These are phyloP conservation scores for Eumacrocentrus americanus DNA, from an alignment of 2,888 invertebrate species.

Conservation along the genomic window DNA sequence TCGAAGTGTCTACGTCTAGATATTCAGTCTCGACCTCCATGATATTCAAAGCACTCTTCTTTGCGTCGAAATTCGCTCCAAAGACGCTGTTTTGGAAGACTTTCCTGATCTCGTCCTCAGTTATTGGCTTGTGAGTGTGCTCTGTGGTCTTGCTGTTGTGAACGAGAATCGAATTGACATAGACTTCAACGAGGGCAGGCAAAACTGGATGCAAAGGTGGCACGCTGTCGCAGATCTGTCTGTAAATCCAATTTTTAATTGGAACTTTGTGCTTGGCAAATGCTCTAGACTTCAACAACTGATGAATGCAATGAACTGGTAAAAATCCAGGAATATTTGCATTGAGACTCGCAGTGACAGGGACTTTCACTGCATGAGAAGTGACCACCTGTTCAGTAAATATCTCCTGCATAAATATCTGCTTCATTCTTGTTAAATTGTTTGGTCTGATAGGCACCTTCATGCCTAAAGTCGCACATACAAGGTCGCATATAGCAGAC, in stretches of 20 bases:
- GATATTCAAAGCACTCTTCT: slow-evolving; percentile 60
- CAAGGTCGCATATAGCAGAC: slow-evolving; percentile 90
- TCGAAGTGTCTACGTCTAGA: slow-evolving; percentile 66
- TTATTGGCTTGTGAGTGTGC: slow-evolving; percentile 88
- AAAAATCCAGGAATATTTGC: slow-evolving; percentile 89
- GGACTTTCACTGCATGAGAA: slow-evolving; percentile 93
- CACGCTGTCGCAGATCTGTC: slow-evolving; percentile 86
- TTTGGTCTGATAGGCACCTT: slow-evolving; percentile 88
- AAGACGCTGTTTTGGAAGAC: slow-evolving; percentile 82
- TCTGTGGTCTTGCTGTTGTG: slow-evolving; percentile 72
- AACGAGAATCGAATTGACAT: slow-evolving; percentile 88
- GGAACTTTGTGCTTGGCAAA: slow-evolving; percentile 96
- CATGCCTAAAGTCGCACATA: slow-evolving; percentile 94
- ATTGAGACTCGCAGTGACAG: slow-evolving; percentile 88
- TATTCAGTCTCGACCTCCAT: slow-evolving; percentile 68
- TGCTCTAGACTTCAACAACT: slow-evolving; percentile 88
- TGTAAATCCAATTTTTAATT: slow-evolving; percentile 96
- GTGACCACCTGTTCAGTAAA: slow-evolving; percentile 97
- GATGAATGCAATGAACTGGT: slow-evolving; percentile 96
- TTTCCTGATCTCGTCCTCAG: slow-evolving; percentile 84
- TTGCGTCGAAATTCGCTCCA: slow-evolving; percentile 71
- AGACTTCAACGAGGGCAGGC: slow-evolving; percentile 92
- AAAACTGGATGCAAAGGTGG: slow-evolving; percentile 93
- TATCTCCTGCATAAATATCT: slow-evolving; percentile 94
- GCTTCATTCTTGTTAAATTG: slow-evolving; percentile 86